phyloP scores from a whole-genome alignment of 2,113 vertebrate species.

The Scomber scombrus region DNA sequence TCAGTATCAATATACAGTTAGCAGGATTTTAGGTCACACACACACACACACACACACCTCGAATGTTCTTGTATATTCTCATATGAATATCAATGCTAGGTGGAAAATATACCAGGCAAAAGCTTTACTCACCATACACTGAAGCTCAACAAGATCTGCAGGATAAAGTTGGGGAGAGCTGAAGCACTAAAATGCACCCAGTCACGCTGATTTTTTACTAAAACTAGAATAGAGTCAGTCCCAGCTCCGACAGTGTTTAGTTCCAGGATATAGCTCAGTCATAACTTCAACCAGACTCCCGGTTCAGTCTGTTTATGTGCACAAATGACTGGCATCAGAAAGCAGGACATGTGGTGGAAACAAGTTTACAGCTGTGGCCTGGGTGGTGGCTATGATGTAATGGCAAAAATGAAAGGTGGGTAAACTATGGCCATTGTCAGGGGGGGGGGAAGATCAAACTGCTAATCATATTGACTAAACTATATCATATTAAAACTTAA shows the following conservation, averaged over 20 bases:
- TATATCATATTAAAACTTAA: background rate
- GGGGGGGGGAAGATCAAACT: background rate
- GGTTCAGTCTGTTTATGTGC: slow-evolving; percentile 53
- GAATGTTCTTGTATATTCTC: background rate
- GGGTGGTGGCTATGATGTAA: slow-evolving; percentile 19
- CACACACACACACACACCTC: background rate
- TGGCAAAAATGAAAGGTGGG: slow-evolving; percentile 34
- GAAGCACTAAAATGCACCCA: slow-evolving; percentile 4
- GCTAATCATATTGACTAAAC: background rate
- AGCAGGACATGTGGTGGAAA: slow-evolving; percentile 62
- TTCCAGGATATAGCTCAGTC: slow-evolving; percentile 57
- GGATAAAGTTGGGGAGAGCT: background rate
- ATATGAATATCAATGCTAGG: slow-evolving; percentile 14
- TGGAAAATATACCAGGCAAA: slow-evolving; percentile 8
- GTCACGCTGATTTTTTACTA: slow-evolving; percentile 7
- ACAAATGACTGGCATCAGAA: slow-evolving; percentile 48
- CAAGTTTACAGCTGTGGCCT: slow-evolving; percentile 56
- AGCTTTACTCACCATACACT: slow-evolving; percentile 31
- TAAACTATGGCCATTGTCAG: background rate
- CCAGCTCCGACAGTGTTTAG: slow-evolving; percentile 23
- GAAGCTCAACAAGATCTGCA: slow-evolving; percentile 13
- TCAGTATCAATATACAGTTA: background rate
- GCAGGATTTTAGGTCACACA: background rate
- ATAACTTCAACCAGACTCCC: slow-evolving; percentile 58
- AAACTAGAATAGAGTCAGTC: slow-evolving; percentile 12